Base-by-base conservation (phyloP, 30 jellyfish, hydroid and myxozoan genomes). In the Mastigias papua region DNA sequence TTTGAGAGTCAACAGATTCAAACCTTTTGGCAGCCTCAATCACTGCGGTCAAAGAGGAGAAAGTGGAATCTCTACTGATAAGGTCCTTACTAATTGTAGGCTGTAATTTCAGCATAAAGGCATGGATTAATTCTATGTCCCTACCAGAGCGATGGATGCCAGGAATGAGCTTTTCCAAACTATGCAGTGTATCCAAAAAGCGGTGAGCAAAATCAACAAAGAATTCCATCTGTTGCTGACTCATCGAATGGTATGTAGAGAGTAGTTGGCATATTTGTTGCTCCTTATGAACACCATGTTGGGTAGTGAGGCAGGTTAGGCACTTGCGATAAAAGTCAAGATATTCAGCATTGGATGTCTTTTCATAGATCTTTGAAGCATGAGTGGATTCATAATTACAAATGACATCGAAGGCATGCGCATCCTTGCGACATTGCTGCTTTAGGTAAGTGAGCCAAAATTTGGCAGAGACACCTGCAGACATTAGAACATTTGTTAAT, bases 221-320 rank as follows among this genome's bases (percentile, higher is more conserved):
- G 19, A 78, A 21, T 34, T 77, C 77, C 21, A 22, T 27, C n/a
- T 76, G 78, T 58, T 77, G 64, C 27, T 77, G 88, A 1, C 27
- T 74, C 77, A 50, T 30, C n/a, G 58, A 16, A 48, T 77, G 51
- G 29, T 77, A 77, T 29, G 27, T 30, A 1, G 87, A 69, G 29
- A 48, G 62, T 15, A 76, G 87, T 28, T 76, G 64, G 49, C 87
- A 76, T 48, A 76, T 54, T 32, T 76, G 87, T 33, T 76, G 34
- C 37, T 76, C 87, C 62, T 76, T 76, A n/a, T 60, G 87, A 25
- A 76, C 51, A 17, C 76, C 87, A 10, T 76, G 87, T 58, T 76
- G 87, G 13, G 30, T 19, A 19, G 63, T 16, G 32, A 76, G 57
- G 20, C 20, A 19, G 34, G 48, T 34, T 29, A 76, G 75, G 51